Base-by-base conservation (phyloP, 2,113 vertebrate species). In the Rallus limicola region DNA sequence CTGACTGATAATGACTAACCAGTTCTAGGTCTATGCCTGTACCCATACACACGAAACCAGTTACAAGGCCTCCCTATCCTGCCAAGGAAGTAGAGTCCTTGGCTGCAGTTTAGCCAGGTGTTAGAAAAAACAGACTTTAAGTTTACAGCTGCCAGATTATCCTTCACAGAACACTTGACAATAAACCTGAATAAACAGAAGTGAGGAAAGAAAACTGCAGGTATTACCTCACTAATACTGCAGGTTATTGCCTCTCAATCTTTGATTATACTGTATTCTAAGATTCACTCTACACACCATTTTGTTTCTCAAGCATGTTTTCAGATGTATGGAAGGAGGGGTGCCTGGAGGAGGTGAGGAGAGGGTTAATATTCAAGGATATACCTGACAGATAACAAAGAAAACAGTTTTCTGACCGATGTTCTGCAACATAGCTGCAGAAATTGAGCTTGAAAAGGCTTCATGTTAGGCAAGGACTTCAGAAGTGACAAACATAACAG, bases 241-340 rank as follows among this genome's bases (percentile, higher is more conserved):
- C 28, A 86, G 33, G 48, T 34, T 88, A 68, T 16, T 26, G 48
- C 9, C 23, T 56, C 20, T 52, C n/a, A 6, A 29, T 34, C 53
- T n/a, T 65, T 50, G 16, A 58, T 26, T 40, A 72, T 40, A 72
- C 6, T 50, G 9, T 65, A 62, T 58, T 65, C 44, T 82, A 34
- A 34, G 36, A 78, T 9, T 50, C 11, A 53, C 7, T 52, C 78
- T 79, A 79, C 25, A 74, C 3, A 5, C 69, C 0, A 0, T 52
- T 90, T 76, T 65, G 18, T 76, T 82, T 82, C 46, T 80, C 53
- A 87, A 34, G 10, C 17, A 33, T 33, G 11, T 67, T 62, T 76
- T 85, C 50, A 72, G 24, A 62, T 58, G n/a, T 44, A 2, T 4
- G 10, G 48, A 65, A 21, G 23, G 24, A 92, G 2, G 2, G 3